These are phyloP conservation scores for Scaptomyza graminum DNA, from an alignment of 1,140 invertebrate genomes.

Conservation along the genomic window DNA sequence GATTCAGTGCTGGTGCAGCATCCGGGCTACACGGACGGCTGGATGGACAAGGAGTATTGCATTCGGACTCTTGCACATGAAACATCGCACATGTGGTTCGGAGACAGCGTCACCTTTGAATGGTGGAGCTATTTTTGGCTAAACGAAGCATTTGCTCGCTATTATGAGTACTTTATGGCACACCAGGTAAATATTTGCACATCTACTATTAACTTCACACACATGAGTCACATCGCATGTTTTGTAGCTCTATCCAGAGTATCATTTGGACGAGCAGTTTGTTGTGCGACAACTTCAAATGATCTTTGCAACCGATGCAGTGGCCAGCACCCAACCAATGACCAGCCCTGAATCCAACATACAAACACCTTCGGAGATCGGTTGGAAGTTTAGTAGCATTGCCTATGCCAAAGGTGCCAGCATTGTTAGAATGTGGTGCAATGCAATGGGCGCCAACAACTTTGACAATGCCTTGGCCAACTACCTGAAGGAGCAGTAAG, in stretches of 20 bases:
- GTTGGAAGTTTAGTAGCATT: slow-evolving; percentile 86
- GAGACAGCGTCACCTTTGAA: slow-evolving; percentile 87
- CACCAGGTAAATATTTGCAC: slow-evolving; percentile 82
- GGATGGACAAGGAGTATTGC: slow-evolving; percentile 83
- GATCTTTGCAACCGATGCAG: slow-evolving; percentile 87
- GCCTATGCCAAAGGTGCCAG: slow-evolving; percentile 88
- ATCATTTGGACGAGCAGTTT: slow-evolving; percentile 85
- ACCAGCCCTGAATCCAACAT: slow-evolving; percentile 84
- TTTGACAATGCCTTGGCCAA: slow-evolving; percentile 86
- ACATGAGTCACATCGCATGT: not conserved
- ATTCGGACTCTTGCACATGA: slow-evolving; percentile 86
- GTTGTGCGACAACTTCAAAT: slow-evolving; percentile 88
- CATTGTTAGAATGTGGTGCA: slow-evolving; percentile 90
- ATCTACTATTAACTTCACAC: not conserved
- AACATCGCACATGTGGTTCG: slow-evolving; percentile 88
- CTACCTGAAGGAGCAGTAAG: slow-evolving; percentile 86
- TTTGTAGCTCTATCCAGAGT: slow-evolving; percentile 76
- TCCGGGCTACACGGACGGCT: slow-evolving; percentile 64
- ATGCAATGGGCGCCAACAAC: slow-evolving; percentile 86
- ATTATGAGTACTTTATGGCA: slow-evolving; percentile 87
- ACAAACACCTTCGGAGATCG: slow-evolving; percentile 83
- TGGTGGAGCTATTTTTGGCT: slow-evolving; percentile 89
- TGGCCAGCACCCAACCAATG: slow-evolving; percentile 86
- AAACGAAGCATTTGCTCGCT: slow-evolving; percentile 89
- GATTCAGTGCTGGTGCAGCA: slow-evolving; percentile 56